Conservation (phyloP, 2,797 vertebrate genomes). For the Luscinia megarhynchos region DNA sequence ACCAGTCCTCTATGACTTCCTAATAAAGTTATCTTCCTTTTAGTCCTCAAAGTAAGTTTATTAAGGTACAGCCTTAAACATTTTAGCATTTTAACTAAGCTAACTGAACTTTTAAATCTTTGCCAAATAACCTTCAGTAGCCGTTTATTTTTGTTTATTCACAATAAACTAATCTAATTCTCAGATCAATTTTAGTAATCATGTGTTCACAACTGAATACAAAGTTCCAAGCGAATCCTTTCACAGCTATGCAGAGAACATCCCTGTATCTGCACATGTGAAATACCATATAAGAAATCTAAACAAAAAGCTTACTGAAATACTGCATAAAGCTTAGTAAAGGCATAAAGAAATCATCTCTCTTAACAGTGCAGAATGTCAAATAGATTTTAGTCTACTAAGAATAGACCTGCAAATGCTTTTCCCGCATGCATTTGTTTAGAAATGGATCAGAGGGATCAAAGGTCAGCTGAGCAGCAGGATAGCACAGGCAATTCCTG, state of each 20-base stretch:
- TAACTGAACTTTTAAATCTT: neutral
- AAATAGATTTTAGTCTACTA: neutral
- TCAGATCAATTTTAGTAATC: constrained; percentile 4
- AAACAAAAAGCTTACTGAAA: neutral
- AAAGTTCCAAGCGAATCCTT: neutral
- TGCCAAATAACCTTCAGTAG: neutral
- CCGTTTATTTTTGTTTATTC: constrained; percentile 9
- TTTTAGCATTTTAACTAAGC: neutral
- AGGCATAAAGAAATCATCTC: neutral
- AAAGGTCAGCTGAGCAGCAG: neutral
- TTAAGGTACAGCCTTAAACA: neutral
- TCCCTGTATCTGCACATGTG: neutral
- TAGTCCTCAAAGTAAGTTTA: neutral
- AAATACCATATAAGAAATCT: fast-evolving
- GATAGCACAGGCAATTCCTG: neutral
- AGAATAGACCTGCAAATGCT: neutral
- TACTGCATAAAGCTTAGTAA: neutral
- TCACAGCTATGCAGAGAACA: neutral
- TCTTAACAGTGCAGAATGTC: neutral
- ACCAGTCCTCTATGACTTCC: neutral
- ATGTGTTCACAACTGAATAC: neutral
- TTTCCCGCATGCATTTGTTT: neutral
- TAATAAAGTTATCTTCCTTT: neutral
- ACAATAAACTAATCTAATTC: neutral
- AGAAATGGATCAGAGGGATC: neutral